Percentiles rank a stretch among this genome's conserved stretches.
These are phyloP conservation scores for Paracyclopina nana DNA, from an alignment of 1,140 invertebrate genomes.

Conservation along the genomic window DNA sequence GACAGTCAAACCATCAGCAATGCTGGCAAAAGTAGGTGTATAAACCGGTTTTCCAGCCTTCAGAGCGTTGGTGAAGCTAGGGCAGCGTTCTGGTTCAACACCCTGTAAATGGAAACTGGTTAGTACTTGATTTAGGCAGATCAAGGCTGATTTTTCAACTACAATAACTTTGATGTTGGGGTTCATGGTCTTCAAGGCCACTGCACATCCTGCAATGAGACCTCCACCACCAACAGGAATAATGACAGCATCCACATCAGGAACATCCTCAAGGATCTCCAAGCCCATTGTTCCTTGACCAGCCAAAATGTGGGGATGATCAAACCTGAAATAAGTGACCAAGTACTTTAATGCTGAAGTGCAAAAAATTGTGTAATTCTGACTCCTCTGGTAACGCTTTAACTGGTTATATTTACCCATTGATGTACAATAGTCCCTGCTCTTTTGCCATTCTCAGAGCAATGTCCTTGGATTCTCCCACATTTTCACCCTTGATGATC, in stretches of 20 bases:
- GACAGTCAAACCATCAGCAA: conserved; percentile 79
- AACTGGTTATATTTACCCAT: conserved; percentile 53
- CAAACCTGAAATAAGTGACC: too few relatives aligned
- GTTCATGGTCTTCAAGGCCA: conserved; percentile 62
- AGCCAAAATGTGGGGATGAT: conserved; percentile 78
- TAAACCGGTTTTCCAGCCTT: conserved; percentile 43
- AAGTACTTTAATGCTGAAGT: too few relatives aligned
- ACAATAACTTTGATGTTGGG: conserved; percentile 45
- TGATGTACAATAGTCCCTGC: conserved; percentile 52
- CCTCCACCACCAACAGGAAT: conserved; percentile 78
- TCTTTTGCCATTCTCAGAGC: conserved; percentile 53
- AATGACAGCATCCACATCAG: conserved; percentile 48
- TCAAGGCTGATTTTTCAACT: not conserved
- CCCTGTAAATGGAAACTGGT: conserved; percentile 36
- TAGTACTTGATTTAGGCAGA: not conserved
- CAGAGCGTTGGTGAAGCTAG: conserved; percentile 56
- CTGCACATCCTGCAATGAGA: conserved; percentile 61
- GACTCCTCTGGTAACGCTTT: conserved; percentile 3
- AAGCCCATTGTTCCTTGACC: conserved; percentile 79
- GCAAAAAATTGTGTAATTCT: not conserved
- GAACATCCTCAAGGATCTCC: conserved; percentile 69
- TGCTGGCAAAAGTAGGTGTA: conserved; percentile 45
- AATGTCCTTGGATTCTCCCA: conserved; percentile 58
- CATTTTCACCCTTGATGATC: conserved; percentile 57
- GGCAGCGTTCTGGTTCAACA: conserved; percentile 70